Evolutionary conservation across 2,113 vertebrate species (phyloP), one percentile per base, ranked within the genome.

Genomic region (Dromiciops gliroides): DNA sequence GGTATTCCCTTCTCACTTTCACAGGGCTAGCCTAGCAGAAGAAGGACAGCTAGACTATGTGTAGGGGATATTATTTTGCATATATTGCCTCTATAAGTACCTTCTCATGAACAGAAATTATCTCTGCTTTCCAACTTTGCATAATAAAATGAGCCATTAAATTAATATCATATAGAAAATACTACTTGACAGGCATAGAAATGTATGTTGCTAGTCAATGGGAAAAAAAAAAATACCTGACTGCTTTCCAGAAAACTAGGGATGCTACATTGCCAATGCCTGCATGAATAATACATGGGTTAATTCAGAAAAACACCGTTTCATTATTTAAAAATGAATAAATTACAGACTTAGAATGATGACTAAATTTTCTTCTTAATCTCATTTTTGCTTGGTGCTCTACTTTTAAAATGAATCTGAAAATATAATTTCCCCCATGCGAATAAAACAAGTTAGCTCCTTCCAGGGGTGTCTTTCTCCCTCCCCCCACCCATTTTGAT

Each of bases 321-420:
- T 96, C 97, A 98, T 97, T 97, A 96, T 96, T 97, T 98, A 97
- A 97, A 98, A 92, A 98, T 96, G 97, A 98, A 98, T 97, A 97
- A 98, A 98, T 97, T 96, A 98, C 92, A 9, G 96, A 97, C 1
- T 89, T 96, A 97, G 97, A 98, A 95, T 67, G 97, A 94, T 95
- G 97, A 89, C 96, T 97, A 97, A 97, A 97, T 96, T 98, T 96
- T 93, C 96, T 96, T 97, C 96, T 95, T 93, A 95, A 96, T 95
- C 92, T 96, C 48, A 94, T 96, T 98, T 97, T 92, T 89, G 91
- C 93, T 95, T 90, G 89, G 95, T 53, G 48, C 19, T 94, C 95
- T 97, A 97, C 95, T 94, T 96, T 95, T 95, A 96, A 97, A 96
- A 96, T 51, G 91, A 95, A 96, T 95, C 48, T 93, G 89, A 97